Evolutionary conservation across 2,113 vertebrate species (phyloP).

Genomic region (Periophthalmodon schlosseri): DNA sequence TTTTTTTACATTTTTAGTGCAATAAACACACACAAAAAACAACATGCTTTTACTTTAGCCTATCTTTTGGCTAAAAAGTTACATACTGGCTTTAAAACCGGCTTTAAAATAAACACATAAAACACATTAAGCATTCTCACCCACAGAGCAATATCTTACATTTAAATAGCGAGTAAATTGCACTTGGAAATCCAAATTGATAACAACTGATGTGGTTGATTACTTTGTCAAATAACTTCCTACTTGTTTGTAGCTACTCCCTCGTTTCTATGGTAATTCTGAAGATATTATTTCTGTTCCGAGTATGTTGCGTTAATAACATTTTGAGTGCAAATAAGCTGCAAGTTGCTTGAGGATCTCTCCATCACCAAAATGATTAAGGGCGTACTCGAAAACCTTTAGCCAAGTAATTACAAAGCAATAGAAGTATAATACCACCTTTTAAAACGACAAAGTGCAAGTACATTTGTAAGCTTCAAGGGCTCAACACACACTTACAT

Average conservation of each 20-base stretch:
- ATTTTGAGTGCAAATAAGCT: not conserved
- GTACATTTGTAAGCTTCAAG: conserved; percentile 25
- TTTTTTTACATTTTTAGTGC: too few species aligned
- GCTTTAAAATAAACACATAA: too few species aligned
- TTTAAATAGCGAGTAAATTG: too few species aligned
- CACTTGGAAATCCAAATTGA: too few species aligned
- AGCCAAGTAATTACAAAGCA: conserved; percentile 9
- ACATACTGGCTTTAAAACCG: too few species aligned
- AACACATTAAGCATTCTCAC: too few species aligned
- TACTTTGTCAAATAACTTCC: too few species aligned
- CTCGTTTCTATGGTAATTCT: not conserved
- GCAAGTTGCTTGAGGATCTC: not conserved
- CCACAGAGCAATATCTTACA: too few species aligned
- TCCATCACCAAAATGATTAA: not conserved
- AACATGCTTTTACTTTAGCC: too few species aligned
- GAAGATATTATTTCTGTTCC: not conserved
- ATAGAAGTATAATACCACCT: conserved; percentile 2
- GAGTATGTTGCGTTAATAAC: not conserved
- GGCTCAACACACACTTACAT: conserved; percentile 53
- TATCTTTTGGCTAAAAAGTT: too few species aligned
- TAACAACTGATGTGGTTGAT: too few species aligned
- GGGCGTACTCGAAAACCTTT: conserved; percentile 1
- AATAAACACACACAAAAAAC: too few species aligned
- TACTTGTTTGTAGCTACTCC: not conserved
- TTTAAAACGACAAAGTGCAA: conserved; percentile 1